phyloP scores from a whole-genome alignment of 2,113 vertebrate genomes.

The Paratilapia polleni region DNA sequence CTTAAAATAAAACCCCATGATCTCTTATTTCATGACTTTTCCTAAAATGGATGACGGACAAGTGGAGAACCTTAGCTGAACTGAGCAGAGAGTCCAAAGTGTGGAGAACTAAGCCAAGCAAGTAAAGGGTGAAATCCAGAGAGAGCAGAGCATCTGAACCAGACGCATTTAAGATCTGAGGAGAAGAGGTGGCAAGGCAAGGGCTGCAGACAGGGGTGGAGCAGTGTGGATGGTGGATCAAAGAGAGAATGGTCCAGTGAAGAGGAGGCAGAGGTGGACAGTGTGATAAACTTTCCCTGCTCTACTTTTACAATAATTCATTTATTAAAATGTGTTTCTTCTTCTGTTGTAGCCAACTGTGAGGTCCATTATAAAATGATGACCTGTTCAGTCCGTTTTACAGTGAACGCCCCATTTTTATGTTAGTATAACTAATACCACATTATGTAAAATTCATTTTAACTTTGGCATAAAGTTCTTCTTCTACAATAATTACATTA shows the following conservation, averaged over 20 bases:
- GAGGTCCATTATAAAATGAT: neutral
- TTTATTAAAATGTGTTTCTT: too few species aligned
- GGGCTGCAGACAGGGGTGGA: too few species aligned
- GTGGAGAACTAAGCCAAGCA: neutral
- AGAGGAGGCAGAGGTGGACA: too few species aligned
- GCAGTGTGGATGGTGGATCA: neutral
- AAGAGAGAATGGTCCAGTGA: too few species aligned
- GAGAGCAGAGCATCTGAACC: neutral
- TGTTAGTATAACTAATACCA: neutral
- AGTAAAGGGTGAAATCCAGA: neutral
- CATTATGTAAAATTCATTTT: neutral
- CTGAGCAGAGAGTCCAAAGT: neutral
- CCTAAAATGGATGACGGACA: neutral
- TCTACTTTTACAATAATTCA: too few species aligned
- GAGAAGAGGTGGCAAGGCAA: neutral
- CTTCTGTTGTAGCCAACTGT: neutral
- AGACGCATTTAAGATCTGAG: neutral
- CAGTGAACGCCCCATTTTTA: fast-evolving
- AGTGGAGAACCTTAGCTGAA: too few species aligned
- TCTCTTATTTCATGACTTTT: neutral
- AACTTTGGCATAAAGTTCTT: neutral
- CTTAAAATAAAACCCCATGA: neutral
- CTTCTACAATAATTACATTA: neutral
- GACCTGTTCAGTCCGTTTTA: neutral
- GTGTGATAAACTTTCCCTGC: too few species aligned